Base-by-base conservation (phyloP, 2,888 invertebrate species). In the Ramazzottius varieornatus region DNA sequence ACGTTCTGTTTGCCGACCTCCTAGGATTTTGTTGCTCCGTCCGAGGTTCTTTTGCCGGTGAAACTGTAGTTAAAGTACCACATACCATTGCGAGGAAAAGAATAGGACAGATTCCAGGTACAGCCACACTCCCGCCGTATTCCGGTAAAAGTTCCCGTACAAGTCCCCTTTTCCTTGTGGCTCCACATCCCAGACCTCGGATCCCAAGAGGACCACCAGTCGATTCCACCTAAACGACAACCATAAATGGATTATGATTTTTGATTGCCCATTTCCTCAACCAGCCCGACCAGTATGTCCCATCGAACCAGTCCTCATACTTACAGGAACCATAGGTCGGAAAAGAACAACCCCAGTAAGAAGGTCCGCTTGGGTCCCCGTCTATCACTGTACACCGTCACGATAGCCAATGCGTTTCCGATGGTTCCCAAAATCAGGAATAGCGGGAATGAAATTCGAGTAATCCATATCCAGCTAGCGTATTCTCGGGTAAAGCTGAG, bases 241-340 rank as follows among this genome's bases (percentile, higher is more conserved):
- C n/a, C n/a, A n/a, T n/a, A n/a, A n/a, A n/a, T n/a, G n/a, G n/a
- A n/a, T n/a, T n/a, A n/a, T n/a, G n/a, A n/a, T n/a, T n/a, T n/a
- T n/a, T n/a, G n/a, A 40, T 8, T 40, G 40, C 20, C 40, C 40
- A 40, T 8, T 40, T 40, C 8, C 40, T 40, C 8, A 40, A n/a
- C n/a, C n/a, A n/a, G n/a, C n/a, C n/a, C n/a, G n/a, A n/a, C n/a
- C n/a, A n/a, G n/a, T n/a, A n/a, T n/a, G n/a, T n/a, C n/a, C n/a
- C n/a, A n/a, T n/a, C n/a, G n/a, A n/a, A n/a, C n/a, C n/a, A n/a
- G n/a, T n/a, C n/a, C n/a, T n/a, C n/a, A n/a, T 54, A 54, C 54
- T 54, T 54, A 54, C 54, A 54, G 54, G 29, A 54, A 54, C 54
- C 54, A 54, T 13, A 54, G 29, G 29, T 54, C 54, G 4, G 54